phyloP scores from a whole-genome alignment of 1,140 invertebrate genomes.

The Nasonia giraulti region DNA sequence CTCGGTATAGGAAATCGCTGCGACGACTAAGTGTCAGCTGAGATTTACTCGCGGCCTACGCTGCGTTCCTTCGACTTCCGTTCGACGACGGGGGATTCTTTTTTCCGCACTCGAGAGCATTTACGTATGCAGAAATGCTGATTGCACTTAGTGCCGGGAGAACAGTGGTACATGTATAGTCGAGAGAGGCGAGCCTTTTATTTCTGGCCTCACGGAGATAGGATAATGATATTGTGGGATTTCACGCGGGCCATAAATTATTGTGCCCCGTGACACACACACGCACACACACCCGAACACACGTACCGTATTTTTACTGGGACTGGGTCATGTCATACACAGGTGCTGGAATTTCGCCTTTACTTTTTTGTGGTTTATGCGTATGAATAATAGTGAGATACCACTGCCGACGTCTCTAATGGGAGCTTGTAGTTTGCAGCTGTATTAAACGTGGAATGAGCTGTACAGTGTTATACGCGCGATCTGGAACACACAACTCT shows the following conservation, averaged over 20 bases:
- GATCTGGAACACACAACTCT: no score
- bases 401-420: no score
- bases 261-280: not conserved
- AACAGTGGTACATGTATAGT: conserved; percentile 24
- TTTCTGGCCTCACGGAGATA: conserved; percentile 12
- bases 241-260: conserved; percentile 27
- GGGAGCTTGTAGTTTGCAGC: no score
- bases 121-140: conserved; percentile 53
- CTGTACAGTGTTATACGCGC: no score
- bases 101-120: conserved; percentile 50
- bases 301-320: conserved; percentile 4
- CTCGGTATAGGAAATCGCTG: not conserved
- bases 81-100: conserved; percentile 49
- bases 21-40: not conserved
- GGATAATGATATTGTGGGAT: conserved; percentile 48
- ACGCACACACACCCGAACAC: not conserved
- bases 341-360: not conserved
- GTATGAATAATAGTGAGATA: not conserved
- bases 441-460: no score
- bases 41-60: not conserved
- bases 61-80: conserved; percentile 39
- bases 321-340: not conserved
- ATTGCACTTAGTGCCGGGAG: conserved; percentile 47
- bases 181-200: conserved; percentile 23
- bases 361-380: not conserved